Conservation (phyloP, 2,888 invertebrate genomes). For the Spicauda simplicius region DNA sequence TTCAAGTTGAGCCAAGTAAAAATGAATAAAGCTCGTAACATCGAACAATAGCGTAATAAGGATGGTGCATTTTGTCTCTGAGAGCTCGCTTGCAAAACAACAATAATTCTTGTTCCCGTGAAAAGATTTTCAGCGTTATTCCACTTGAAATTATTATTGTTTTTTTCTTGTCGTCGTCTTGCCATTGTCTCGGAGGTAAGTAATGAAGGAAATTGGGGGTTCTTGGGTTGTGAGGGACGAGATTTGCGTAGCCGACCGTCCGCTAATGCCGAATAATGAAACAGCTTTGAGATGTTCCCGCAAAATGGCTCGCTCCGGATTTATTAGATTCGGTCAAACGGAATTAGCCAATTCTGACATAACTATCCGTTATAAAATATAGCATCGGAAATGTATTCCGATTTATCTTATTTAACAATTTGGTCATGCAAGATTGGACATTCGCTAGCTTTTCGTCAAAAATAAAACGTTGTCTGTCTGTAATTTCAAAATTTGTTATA, state of each 20-base stretch:
- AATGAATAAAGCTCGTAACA: slow-evolving; percentile 84
- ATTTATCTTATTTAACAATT: background rate
- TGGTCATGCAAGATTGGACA: no score
- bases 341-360: slow-evolving; percentile 66
- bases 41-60: slow-evolving; percentile 83
- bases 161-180: slow-evolving; percentile 83
- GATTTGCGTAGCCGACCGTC: slow-evolving; percentile 81
- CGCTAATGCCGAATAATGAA: slow-evolving; percentile 82
- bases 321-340: slow-evolving; percentile 77
- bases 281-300: slow-evolving; percentile 66
- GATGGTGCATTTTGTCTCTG: slow-evolving; percentile 84
- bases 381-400: background rate
- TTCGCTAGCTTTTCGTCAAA: no score
- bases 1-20: slow-evolving; percentile 85
- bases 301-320: slow-evolving; percentile 58
- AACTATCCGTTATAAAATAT: slow-evolving; percentile 41
- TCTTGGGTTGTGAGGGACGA: slow-evolving; percentile 71
- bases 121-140: slow-evolving; percentile 85
- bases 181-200: slow-evolving; percentile 85
- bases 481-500: no score
- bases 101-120: slow-evolving; percentile 82
- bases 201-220: slow-evolving; percentile 84
- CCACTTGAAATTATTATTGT: slow-evolving; percentile 84
- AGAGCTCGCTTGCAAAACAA: slow-evolving; percentile 84
- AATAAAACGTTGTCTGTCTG: no score